Conservation (phyloP, 2,888 invertebrate genomes). For the Dolomedes plantarius region DNA sequence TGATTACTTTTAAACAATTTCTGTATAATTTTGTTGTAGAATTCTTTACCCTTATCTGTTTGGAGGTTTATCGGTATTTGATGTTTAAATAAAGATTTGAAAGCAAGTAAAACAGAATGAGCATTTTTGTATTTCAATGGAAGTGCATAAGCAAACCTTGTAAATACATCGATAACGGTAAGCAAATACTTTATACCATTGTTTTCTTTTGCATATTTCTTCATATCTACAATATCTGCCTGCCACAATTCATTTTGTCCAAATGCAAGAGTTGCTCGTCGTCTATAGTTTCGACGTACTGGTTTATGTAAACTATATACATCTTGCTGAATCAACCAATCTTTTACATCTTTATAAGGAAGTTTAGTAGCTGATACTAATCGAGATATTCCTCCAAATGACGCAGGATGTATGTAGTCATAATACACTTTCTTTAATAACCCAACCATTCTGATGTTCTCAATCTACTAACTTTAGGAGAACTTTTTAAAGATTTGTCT, state of each 20-base stretch:
- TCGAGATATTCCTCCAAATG: constrained; percentile 11
- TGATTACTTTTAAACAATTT: constrained; percentile 63
- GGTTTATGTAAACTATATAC: constrained; percentile 17
- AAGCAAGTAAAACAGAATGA: constrained; percentile 52
- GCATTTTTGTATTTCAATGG: constrained; percentile 73
- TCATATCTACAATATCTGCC: constrained; percentile 14
- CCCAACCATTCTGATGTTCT: not conserved
- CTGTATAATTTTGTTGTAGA: constrained; percentile 68
- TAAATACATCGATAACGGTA: constrained; percentile 62
- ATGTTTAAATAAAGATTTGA: constrained; percentile 60
- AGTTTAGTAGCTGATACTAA: not conserved
- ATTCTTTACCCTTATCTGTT: constrained; percentile 73
- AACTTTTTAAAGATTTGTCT: no score
- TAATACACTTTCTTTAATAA: not conserved
- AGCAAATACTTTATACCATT: constrained; percentile 16
- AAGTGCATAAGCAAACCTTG: constrained; percentile 73
- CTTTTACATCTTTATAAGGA: not conserved
- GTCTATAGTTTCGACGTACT: constrained; percentile 9
- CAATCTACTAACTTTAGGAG: not conserved
- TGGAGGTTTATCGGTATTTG: constrained; percentile 67
- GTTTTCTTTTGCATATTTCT: not conserved
- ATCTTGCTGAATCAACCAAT: constrained; percentile 8
- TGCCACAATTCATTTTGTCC: constrained; percentile 20
- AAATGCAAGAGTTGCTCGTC: constrained; percentile 13
- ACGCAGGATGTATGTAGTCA: not conserved